Evolutionary conservation across 2,113 vertebrate genomes (phyloP), one percentile per base, ranked within the genome.

Genomic region (Saguinus imperator): DNA sequence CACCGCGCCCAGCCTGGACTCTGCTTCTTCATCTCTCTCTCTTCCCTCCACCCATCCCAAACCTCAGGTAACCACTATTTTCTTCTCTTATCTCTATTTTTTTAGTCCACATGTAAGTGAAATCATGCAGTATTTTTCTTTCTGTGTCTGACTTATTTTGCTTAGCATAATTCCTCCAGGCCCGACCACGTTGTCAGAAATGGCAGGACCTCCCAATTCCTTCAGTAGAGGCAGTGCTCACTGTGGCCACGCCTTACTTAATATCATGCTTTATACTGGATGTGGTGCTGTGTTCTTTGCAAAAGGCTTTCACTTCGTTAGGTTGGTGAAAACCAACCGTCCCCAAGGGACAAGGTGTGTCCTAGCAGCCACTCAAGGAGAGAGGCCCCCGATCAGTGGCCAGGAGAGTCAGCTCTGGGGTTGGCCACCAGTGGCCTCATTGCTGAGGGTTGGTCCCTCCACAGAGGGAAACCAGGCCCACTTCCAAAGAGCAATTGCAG

Each of bases 401-500:
- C 10, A 2, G 32, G 68, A 17, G 58, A 37, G 43, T 25, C 50
- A 61, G 21, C 16, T 35, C 57, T 68, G 21, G 37, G 11, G 11
- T 18, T 37, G 21, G n/a, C 50, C 8, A 0, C 11, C 1, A 17
- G 29, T 14, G 9, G 3, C 76, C 64, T 55, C 1, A 1, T 9
- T 5, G 13, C 21, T 5, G 23, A 61, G 8, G 5, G 27, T 37
- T 13, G n/a, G 21, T n/a, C 37, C 5, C 0, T 6, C 45, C 50
- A 17, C 4, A 35, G 13, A 12, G 25, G 7, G 1, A 48, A 20
- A 14, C 21, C 0, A 0, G 16, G 25, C 13, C 18, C 29, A 37
- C 76, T 64, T 85, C 32, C 29, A 43, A 48, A 66, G 76, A 73
- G 13, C 35, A 7, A 20, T 57, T 55, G 68, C 35, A 50, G 40